Percentiles rank a stretch among this genome's conserved stretches.
These are phyloP conservation scores for Lepus oiostolus DNA, from an alignment of 2,797 vertebrate species.

Conservation along the genomic window DNA sequence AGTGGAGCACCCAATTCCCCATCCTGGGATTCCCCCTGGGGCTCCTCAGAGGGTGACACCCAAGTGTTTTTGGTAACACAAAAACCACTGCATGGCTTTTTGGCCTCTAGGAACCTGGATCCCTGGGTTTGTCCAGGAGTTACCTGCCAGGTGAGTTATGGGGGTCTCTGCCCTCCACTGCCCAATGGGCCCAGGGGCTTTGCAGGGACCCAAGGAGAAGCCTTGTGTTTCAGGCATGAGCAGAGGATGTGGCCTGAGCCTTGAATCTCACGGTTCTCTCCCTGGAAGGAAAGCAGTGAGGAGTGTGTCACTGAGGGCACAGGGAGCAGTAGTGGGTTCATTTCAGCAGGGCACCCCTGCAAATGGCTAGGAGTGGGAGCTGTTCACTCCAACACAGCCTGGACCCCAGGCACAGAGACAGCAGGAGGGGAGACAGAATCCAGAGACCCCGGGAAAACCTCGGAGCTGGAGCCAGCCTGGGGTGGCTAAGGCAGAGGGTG, in stretches of 20 bases:
- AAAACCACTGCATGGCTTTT: neutral
- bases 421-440: neutral
- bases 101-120: neutral
- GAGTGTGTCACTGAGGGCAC: constrained; percentile 71
- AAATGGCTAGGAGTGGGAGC: neutral
- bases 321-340: neutral
- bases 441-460: neutral
- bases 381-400: neutral
- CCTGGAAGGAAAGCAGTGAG: constrained; percentile 71
- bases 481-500: too few species aligned
- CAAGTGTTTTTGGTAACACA: constrained; percentile 1
- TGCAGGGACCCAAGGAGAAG: constrained; percentile 77
- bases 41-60: neutral
- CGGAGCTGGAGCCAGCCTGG: neutral
- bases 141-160: neutral
- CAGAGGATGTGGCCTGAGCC: constrained; percentile 75
- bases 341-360: neutral
- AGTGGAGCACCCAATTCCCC: neutral
- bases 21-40: neutral
- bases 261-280: constrained; percentile 74
- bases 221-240: constrained; percentile 80
- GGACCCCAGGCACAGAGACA: neutral
- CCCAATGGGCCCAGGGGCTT: constrained; percentile 79
- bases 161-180: constrained; percentile 21
- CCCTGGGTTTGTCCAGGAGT: neutral